Evolutionary conservation across 1,140 invertebrate species (phyloP).

Genomic region (Hermetia illucens): DNA sequence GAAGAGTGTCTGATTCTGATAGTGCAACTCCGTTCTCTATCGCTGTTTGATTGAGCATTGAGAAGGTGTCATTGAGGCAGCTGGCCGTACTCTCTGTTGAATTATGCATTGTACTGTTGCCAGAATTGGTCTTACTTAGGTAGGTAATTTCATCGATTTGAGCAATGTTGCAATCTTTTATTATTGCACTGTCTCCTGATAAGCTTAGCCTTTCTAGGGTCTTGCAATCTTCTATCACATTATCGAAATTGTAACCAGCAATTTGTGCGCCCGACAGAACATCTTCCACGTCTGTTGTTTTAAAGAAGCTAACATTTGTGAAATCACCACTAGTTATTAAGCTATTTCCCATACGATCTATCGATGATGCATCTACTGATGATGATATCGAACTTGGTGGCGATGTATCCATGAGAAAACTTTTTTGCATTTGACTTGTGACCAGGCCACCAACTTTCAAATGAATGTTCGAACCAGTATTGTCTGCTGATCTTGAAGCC

Average conservation of each 20-base stretch:
- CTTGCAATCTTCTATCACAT: conserved; percentile 25
- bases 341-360: conserved; percentile 25
- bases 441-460: conserved; percentile 25
- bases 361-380: conserved; percentile 19
- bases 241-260: conserved; percentile 18
- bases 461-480: conserved; percentile 12
- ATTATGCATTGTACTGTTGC: conserved; percentile 27
- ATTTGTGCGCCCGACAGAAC: background rate
- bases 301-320: conserved; percentile 23
- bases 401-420: conserved; percentile 25
- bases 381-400: conserved; percentile 25
- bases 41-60: too few relatives aligned
- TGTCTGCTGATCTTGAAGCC: conserved; percentile 5
- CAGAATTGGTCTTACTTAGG: conserved; percentile 23
- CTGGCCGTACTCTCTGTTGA: conserved; percentile 22
- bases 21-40: too few relatives aligned
- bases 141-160: conserved; percentile 28
- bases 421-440: conserved; percentile 26
- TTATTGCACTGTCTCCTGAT: conserved; percentile 24
- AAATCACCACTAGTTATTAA: conserved; percentile 29
- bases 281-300: background rate
- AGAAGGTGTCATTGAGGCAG: conserved; percentile 1
- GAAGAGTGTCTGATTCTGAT: too few relatives aligned
- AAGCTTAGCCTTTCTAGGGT: conserved; percentile 21
- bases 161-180: conserved; percentile 26